phyloP scores from a whole-genome alignment of 2,797 vertebrate species.

The Smutsia gigantea region DNA sequence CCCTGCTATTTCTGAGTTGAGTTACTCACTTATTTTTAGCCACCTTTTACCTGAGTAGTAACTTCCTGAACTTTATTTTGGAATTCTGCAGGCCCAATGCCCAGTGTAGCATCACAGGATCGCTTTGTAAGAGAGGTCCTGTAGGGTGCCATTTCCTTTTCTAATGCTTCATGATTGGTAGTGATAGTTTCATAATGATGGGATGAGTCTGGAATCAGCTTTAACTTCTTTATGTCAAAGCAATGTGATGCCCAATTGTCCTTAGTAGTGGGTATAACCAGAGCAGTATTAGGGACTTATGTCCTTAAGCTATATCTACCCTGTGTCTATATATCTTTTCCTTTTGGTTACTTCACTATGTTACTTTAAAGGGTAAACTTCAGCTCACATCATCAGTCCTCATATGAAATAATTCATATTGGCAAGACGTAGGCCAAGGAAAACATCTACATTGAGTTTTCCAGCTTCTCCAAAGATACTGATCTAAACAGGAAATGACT shows the following conservation, averaged over 20 bases:
- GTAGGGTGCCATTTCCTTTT: neutral
- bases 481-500: neutral
- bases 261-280: neutral
- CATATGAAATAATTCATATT: neutral
- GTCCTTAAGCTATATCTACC: neutral
- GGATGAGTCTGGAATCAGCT: neutral
- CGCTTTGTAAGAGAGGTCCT: neutral
- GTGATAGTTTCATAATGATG: neutral
- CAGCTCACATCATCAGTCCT: neutral
- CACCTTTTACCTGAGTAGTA: neutral
- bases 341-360: neutral
- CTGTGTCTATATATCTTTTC: neutral
- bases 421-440: neutral
- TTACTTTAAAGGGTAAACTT: neutral
- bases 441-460: conserved; percentile 14
- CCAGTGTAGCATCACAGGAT: neutral
- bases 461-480: neutral
- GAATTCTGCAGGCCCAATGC: neutral
- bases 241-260: neutral
- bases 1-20: neutral
- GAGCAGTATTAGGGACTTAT: neutral
- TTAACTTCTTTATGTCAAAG: conserved; percentile 11
- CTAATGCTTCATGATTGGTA: neutral
- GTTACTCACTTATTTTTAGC: neutral
- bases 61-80: conserved; percentile 14